Conservation (phyloP, 2,888 invertebrate species). For the Euzophera pinguis region DNA sequence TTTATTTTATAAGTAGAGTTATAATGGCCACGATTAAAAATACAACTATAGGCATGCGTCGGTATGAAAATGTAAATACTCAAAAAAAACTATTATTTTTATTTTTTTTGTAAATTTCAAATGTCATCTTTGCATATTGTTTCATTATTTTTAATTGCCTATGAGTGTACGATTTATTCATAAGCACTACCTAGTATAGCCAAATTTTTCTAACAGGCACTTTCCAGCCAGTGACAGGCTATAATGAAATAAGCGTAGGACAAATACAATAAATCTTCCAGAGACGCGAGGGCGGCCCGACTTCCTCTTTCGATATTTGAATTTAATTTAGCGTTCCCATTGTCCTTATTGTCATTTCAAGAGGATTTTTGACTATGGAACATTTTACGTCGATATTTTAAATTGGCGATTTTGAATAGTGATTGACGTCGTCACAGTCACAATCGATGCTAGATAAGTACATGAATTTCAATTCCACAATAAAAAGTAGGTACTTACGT, state of each 20-base stretch:
- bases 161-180: too few species aligned
- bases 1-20: too few species aligned
- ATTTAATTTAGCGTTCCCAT: constrained; percentile 74
- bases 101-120: too few species aligned
- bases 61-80: too few species aligned
- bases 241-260: constrained; percentile 78
- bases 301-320: constrained; percentile 79
- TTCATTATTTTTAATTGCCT: too few species aligned
- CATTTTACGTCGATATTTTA: constrained; percentile 3
- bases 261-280: constrained; percentile 78
- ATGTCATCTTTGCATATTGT: too few species aligned
- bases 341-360: constrained; percentile 62
- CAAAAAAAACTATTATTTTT: too few species aligned
- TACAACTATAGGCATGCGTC: too few species aligned
- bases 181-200: background rate
- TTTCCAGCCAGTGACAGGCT: constrained; percentile 59
- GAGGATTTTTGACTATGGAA: constrained; percentile 31
- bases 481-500: background rate
- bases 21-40: too few species aligned
- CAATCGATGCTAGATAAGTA: too few species aligned
- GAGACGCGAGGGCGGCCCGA: constrained; percentile 69
- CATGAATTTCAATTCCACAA: too few species aligned
- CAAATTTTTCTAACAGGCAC: constrained; percentile 39
- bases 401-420: background rate
- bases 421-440: too few species aligned